Base-by-base conservation (phyloP, 2,113 vertebrate species). In the Pelmatolapia mariae region DNA sequence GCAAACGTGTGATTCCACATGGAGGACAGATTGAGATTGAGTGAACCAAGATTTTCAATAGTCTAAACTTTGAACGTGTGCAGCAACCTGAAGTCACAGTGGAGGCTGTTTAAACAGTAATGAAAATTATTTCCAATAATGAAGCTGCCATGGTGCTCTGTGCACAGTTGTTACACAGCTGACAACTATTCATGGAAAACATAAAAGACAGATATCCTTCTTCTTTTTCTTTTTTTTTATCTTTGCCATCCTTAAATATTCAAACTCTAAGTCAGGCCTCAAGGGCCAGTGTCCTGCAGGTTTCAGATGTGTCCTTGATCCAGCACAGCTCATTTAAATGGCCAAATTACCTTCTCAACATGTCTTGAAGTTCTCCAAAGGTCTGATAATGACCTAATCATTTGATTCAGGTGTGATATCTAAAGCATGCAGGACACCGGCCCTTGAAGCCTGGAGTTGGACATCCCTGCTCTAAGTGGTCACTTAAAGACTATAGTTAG, bases 211-310 rank as follows among this genome's bases (percentile, higher is more conserved):
- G 9, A 5, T 22, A 53, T 43, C 3, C 6, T 47, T 31, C 5
- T 26, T n/a, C n/a, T n/a, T n/a, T n/a, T n/a, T n/a, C n/a, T 18
- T 50, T 50, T 47, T 19, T 5, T 13, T 3, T 0, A 50, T 31
- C 16, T 76, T 76, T 50, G 0, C 3, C 0, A 78, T 8, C 45
- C 1, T 13, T 26, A 78, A 50, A 31, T 50, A 78, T 50, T 50
- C 6, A 78, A 78, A 31, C 24, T 47, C 24, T 47, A 0, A 18
- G 26, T 31, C 3, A 0, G 57, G 57, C 57, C 57, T 61, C 29
- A 2, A 63, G 59, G 2, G 9, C 59, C 59, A 4, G 6, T 63
- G 59, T 63, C 29, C 10, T 63, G 29, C 59, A 63, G 59, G 29
- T 1, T 36, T 63, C 10, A 36, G 59, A 63, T 63, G 59, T 63